phyloP scores from a whole-genome alignment of 2,797 vertebrate species.

The Pipistrellus pipistrellus region DNA sequence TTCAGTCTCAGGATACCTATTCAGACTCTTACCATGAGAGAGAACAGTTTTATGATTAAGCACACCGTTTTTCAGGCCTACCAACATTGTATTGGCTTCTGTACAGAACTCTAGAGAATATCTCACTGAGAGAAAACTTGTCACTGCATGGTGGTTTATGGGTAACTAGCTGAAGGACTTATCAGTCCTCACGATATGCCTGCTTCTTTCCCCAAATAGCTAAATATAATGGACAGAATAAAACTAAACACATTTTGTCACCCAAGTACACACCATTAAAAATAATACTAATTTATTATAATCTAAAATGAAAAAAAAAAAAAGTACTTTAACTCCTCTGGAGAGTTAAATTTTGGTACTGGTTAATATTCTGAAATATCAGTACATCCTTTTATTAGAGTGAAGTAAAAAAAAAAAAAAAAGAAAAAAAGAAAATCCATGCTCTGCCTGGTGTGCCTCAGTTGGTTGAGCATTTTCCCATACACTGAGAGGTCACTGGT shows the following conservation, averaged over 20 bases:
- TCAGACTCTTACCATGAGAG: conserved; percentile 29
- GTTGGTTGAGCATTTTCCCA: no score
- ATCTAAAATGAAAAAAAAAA: neutral
- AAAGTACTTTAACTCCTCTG: neutral
- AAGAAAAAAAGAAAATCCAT: neutral
- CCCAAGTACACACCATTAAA: neutral
- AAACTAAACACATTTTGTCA: neutral
- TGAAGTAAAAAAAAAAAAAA: neutral
- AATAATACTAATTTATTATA: neutral
- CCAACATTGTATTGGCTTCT: neutral
- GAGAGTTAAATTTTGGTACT: neutral
- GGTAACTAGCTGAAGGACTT: neutral
- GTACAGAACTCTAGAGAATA: conserved; percentile 1
- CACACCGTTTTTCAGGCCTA: conserved; percentile 19
- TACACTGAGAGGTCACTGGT: no score
- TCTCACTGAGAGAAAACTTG: conserved; percentile 22
- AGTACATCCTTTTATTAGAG: neutral
- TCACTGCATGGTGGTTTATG: neutral
- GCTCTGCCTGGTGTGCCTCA: no score
- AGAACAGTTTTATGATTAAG: neutral
- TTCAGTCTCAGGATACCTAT: neutral
- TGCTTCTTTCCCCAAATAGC: neutral
- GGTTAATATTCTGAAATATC: conserved; percentile 17
- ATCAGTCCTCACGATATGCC: neutral
- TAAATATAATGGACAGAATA: conserved; percentile 18